Percentiles rank a stretch among this genome's conserved stretches.
These are phyloP conservation scores for Haplotaxodon microlepis DNA, from an alignment of 2,113 vertebrate species.

Conservation along the genomic window DNA sequence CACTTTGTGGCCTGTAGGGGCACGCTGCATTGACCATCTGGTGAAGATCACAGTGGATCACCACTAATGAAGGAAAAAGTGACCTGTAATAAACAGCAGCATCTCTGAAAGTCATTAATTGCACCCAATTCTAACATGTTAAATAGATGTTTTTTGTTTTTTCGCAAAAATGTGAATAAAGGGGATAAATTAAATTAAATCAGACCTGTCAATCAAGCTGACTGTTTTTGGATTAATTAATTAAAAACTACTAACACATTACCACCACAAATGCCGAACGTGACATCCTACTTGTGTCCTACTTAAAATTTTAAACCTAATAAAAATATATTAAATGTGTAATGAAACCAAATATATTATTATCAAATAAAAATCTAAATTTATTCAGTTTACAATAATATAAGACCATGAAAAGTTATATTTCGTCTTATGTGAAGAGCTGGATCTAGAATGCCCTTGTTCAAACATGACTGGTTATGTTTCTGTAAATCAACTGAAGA, in stretches of 20 bases:
- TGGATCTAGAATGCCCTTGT: background rate
- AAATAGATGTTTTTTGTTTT: background rate
- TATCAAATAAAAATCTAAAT: background rate
- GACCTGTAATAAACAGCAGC: background rate
- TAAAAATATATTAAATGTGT: background rate
- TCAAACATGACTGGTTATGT: background rate
- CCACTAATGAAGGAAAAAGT: background rate
- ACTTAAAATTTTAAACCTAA: background rate
- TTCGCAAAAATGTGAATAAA: background rate
- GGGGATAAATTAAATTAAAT: background rate
- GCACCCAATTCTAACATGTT: background rate
- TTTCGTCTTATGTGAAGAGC: background rate
- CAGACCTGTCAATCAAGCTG: background rate
- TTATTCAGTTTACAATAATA: background rate
- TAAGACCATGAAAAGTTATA: background rate
- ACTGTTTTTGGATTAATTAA: background rate
- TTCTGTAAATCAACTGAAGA: background rate
- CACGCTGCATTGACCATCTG: constrained; percentile 72
- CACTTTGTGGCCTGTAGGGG: constrained; percentile 78
- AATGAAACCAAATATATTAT: background rate
- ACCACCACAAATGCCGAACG: background rate
- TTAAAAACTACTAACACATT: background rate
- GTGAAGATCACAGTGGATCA: constrained; percentile 65
- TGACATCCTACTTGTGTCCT: background rate
- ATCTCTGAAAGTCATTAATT: background rate